Conservation (phyloP, 92 coral and sea anemone genomes). For the Bergia sp. region DNA sequence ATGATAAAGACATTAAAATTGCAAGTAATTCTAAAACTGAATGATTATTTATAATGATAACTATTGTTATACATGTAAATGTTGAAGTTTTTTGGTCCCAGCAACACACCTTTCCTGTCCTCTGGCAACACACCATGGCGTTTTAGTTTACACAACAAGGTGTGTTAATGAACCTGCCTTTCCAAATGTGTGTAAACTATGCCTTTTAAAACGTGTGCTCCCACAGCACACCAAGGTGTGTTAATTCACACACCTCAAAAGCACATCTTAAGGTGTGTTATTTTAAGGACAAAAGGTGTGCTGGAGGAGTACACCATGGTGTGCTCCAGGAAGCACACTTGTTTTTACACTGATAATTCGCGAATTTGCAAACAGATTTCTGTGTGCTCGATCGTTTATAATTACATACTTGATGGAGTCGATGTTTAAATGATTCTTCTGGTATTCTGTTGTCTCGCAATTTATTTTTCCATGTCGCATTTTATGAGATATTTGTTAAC, state of each 20-base stretch:
- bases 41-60: no score
- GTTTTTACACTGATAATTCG: neutral
- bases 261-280: neutral
- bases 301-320: neutral
- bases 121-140: constrained; percentile 28
- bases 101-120: constrained; percentile 15
- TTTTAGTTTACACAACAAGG: constrained; percentile 11
- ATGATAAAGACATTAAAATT: no score
- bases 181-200: constrained; percentile 27
- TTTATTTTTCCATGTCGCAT: no score
- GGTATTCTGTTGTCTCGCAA: no score
- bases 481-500: no score
- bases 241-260: constrained; percentile 27
- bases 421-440: no score
- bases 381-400: no score
- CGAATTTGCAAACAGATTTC: no score
- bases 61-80: no score
- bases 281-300: neutral
- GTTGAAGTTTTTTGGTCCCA: neutral
- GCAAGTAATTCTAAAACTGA: no score
- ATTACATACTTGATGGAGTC: no score
- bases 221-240: constrained; percentile 24
- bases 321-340: neutral
- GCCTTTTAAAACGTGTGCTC: constrained; percentile 10
- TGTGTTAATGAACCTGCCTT: constrained; percentile 2